A percentile compares a stretch with the other conserved stretches of the same genome.
phyloP scores from a whole-genome alignment of 2,113 vertebrate species.

The Myocastor coypus region DNA sequence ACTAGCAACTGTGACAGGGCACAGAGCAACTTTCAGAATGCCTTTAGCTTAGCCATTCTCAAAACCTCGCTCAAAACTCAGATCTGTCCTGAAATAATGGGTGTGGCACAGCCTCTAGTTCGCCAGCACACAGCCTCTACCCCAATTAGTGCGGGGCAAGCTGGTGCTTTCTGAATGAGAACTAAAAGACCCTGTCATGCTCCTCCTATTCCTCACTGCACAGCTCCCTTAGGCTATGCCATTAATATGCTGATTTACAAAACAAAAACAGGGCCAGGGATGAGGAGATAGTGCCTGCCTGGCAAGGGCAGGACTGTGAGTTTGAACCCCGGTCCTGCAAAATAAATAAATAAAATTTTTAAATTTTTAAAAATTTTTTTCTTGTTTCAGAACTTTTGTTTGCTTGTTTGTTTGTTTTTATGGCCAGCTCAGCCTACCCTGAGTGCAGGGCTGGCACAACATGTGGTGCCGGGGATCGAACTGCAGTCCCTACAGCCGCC shows the following conservation, averaged over 20 bases:
- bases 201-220: background rate
- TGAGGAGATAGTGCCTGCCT: no score
- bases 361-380: no score
- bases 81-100: constrained; percentile 27
- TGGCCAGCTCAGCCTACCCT: no score
- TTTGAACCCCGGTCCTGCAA: no score
- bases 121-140: constrained; percentile 6
- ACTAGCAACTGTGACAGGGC: background rate
- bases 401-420: no score
- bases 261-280: no score
- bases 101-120: background rate
- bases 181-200: background rate
- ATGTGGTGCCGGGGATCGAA: no score
- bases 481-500: no score
- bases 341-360: no score
- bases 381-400: no score
- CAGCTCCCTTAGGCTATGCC: background rate
- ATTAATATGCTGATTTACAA: background rate
- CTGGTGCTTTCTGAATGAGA: constrained; percentile 71
- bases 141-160: constrained; percentile 53
- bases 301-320: no score
- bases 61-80: constrained; percentile 17
- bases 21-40: constrained; percentile 1
- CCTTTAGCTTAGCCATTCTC: background rate
- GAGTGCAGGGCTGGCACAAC: no score